phyloP scores from a whole-genome alignment of 1,140 invertebrate species.

The Cyclargus thomasi region DNA sequence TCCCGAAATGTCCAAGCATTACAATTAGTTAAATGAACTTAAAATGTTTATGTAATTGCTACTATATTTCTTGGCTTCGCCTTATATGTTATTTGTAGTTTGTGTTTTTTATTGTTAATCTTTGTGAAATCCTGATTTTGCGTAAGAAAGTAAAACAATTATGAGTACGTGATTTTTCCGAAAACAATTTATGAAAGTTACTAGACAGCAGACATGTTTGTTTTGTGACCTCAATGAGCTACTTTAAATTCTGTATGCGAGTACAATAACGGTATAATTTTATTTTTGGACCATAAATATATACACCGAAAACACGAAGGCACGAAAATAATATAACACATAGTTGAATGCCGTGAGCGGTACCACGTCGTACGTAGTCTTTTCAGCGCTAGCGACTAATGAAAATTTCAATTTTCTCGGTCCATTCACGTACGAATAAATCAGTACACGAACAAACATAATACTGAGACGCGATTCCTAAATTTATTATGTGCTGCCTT shows the following conservation, averaged over 20 bases:
- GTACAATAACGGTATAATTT: background rate
- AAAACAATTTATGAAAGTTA: too few species aligned
- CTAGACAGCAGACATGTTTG: background rate
- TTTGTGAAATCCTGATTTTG: too few species aligned
- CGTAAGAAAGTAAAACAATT: too few species aligned
- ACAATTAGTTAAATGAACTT: slow-evolving; percentile 17
- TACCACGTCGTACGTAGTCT: slow-evolving; percentile 33
- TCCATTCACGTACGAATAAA: slow-evolving; percentile 30
- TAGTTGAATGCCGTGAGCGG: slow-evolving; percentile 26
- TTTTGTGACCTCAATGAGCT: background rate
- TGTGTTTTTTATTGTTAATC: background rate
- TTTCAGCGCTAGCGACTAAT: slow-evolving; percentile 30
- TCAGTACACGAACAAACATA: slow-evolving; percentile 26
- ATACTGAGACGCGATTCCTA: slow-evolving; percentile 21
- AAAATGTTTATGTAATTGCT: background rate
- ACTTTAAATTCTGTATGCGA: background rate
- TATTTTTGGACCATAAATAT: background rate
- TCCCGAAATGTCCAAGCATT: slow-evolving; percentile 36
- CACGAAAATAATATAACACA: slow-evolving; percentile 9
- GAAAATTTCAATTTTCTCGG: slow-evolving; percentile 34
- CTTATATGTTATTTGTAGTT: background rate
- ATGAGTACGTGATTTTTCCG: too few species aligned
- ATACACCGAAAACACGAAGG: background rate
- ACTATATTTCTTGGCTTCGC: background rate
- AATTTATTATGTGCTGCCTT: slow-evolving; percentile 8